Conservation (phyloP, 2,797 vertebrate genomes). For the Mustela erminea region DNA sequence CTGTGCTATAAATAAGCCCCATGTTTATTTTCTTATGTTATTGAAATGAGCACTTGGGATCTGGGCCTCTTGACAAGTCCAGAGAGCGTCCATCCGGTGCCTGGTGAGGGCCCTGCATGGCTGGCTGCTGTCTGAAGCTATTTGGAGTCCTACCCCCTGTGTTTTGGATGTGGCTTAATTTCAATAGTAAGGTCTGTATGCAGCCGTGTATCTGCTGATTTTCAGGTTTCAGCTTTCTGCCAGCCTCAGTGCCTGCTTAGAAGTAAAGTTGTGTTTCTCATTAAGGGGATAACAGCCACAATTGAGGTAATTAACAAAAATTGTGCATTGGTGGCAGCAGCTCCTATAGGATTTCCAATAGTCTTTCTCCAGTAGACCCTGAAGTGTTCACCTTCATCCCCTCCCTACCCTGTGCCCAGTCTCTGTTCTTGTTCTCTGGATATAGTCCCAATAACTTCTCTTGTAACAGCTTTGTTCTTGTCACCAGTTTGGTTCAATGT, state of each 20-base stretch:
- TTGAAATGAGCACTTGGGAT: constrained; percentile 84
- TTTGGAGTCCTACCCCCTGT: constrained; percentile 82
- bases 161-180: constrained; percentile 87
- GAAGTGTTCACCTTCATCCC: constrained; percentile 59
- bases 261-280: constrained; percentile 88
- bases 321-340: constrained; percentile 81
- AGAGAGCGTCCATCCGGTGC: constrained; percentile 78
- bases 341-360: constrained; percentile 80
- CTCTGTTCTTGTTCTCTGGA: constrained; percentile 81
- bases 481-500: constrained; percentile 61
- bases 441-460: constrained; percentile 76
- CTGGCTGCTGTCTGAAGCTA: constrained; percentile 84
- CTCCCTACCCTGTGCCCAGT: not conserved
- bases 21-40: constrained; percentile 85
- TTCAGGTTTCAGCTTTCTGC: constrained; percentile 89
- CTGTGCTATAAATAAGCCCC: constrained; percentile 83
- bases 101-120: constrained; percentile 69
- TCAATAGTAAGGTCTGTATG: constrained; percentile 79
- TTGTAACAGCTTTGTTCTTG: constrained; percentile 76
- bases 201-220: constrained; percentile 87
- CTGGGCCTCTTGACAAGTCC: constrained; percentile 74
- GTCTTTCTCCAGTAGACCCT: constrained; percentile 75
- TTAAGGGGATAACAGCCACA: constrained; percentile 87
- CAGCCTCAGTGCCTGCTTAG: constrained; percentile 86
- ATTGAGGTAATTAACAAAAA: constrained; percentile 88